These are phyloP conservation scores for Amphipyra berbera DNA, from an alignment of 2,888 invertebrate species.

Conservation along the genomic window DNA sequence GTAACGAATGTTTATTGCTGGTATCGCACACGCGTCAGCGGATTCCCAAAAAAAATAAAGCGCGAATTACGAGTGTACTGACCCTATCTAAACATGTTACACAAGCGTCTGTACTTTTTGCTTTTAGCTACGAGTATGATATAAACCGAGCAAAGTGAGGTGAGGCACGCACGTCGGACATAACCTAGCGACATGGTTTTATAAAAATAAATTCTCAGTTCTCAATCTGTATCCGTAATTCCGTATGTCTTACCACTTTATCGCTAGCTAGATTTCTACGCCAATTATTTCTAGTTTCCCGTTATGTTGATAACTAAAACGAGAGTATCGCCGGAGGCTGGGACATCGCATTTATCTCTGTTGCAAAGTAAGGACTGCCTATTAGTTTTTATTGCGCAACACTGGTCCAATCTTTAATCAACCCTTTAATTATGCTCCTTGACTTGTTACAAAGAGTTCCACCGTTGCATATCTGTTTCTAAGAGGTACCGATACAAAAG, in stretches of 20 bases:
- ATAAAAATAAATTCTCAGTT: conserved; percentile 33
- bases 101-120: conserved; percentile 53
- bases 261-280: conserved; percentile 28
- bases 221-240: conserved; percentile 36
- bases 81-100: conserved; percentile 66
- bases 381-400: conserved; percentile 40
- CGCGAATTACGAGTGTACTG: conserved; percentile 62
- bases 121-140: conserved; percentile 48
- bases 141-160: conserved; percentile 55
- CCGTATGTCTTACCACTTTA: conserved; percentile 41
- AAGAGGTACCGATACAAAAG: no score
- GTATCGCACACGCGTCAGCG: conserved; percentile 68
- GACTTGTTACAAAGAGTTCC: background rate
- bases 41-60: conserved; percentile 66
- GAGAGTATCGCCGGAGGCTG: conserved; percentile 35
- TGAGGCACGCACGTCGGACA: conserved; percentile 55
- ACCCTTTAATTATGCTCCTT: conserved; percentile 13
- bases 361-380: conserved; percentile 22
- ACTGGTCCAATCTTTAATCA: conserved; percentile 34
- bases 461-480: no score
- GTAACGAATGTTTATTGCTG: conserved; percentile 72
- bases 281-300: conserved; percentile 50
- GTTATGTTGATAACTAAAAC: conserved; percentile 46
- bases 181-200: conserved; percentile 39
- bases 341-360: conserved; percentile 42